Conservation (phyloP, 2,888 invertebrate species). For the Lissonota sp. region DNA sequence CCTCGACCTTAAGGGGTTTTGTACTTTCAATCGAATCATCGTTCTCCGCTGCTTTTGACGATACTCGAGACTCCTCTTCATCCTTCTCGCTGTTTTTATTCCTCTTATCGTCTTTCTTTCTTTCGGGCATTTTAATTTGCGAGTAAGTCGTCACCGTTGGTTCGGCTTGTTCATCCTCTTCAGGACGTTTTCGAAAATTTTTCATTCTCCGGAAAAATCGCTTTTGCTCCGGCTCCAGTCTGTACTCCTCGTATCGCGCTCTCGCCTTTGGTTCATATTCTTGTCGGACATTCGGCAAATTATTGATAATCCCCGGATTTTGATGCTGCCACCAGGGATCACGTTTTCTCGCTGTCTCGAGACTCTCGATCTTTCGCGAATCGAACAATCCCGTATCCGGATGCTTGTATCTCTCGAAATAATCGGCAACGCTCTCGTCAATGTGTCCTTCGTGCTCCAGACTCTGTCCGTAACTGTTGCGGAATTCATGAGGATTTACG, state of each 20-base stretch:
- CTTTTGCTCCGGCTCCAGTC: slow-evolving; percentile 61
- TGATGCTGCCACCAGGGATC: slow-evolving; percentile 50
- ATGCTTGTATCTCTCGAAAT: slow-evolving; percentile 74
- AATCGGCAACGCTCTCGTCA: slow-evolving; percentile 77
- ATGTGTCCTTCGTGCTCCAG: slow-evolving; percentile 73
- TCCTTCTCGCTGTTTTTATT: slow-evolving; percentile 1
- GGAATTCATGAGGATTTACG: slow-evolving; percentile 67
- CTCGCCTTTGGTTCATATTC: slow-evolving; percentile 66
- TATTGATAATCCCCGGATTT: background rate
- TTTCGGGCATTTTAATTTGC: slow-evolving; percentile 33
- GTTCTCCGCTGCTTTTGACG: slow-evolving; percentile 18
- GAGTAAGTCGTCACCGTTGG: slow-evolving; percentile 56
- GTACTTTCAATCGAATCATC: background rate
- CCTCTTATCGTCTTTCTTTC: background rate
- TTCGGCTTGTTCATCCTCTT: slow-evolving; percentile 52
- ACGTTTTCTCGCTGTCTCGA: slow-evolving; percentile 43
- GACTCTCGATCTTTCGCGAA: slow-evolving; percentile 50
- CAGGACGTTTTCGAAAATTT: background rate
- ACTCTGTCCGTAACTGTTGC: slow-evolving; percentile 80
- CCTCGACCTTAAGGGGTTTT: background rate
- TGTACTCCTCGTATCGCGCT: slow-evolving; percentile 79
- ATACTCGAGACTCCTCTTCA: slow-evolving; percentile 1
- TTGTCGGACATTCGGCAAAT: slow-evolving; percentile 24
- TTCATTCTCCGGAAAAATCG: background rate
- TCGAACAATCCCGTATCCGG: slow-evolving; percentile 71